phyloP scores from a whole-genome alignment of 2,888 invertebrate genomes.

The Netelia inedita region DNA sequence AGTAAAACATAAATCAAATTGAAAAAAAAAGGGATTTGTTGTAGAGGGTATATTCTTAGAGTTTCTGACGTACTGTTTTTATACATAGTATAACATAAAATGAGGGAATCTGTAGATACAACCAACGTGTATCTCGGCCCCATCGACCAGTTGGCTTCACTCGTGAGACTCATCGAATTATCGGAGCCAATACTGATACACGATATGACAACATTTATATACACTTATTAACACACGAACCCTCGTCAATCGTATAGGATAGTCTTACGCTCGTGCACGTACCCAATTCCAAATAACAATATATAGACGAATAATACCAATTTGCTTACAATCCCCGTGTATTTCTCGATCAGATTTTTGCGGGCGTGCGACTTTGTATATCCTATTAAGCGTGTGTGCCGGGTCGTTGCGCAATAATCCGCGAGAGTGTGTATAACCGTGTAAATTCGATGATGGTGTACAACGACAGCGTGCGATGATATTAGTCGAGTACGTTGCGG shows the following conservation, averaged over 20 bases:
- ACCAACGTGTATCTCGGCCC: background rate
- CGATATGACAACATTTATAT: conserved; percentile 9
- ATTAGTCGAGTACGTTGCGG: conserved; percentile 28
- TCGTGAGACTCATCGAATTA: conserved; percentile 56
- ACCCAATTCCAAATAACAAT: conserved; percentile 33
- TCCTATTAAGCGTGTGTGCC: conserved; percentile 62
- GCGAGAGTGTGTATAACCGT: conserved; percentile 31
- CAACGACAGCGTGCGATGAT: conserved; percentile 55
- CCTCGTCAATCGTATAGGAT: background rate
- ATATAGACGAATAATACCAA: conserved; percentile 10
- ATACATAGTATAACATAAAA: background rate
- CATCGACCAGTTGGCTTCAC: conserved; percentile 18
- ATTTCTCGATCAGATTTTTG: conserved; percentile 17
- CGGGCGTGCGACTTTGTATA: conserved; percentile 31
- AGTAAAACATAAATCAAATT: background rate
- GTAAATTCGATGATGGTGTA: conserved; percentile 42
- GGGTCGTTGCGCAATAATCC: conserved; percentile 66
- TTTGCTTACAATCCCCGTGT: conserved; percentile 18
- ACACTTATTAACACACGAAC: background rate
- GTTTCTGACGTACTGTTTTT: background rate
- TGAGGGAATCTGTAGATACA: background rate
- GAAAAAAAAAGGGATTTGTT: background rate
- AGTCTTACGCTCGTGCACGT: conserved; percentile 2
- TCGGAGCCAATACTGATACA: conserved; percentile 15
- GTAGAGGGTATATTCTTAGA: background rate